A percentile compares a stretch with the other conserved stretches of the same genome.
Conservation (phyloP, 2,797 vertebrate species). For the Paguma larvata region DNA sequence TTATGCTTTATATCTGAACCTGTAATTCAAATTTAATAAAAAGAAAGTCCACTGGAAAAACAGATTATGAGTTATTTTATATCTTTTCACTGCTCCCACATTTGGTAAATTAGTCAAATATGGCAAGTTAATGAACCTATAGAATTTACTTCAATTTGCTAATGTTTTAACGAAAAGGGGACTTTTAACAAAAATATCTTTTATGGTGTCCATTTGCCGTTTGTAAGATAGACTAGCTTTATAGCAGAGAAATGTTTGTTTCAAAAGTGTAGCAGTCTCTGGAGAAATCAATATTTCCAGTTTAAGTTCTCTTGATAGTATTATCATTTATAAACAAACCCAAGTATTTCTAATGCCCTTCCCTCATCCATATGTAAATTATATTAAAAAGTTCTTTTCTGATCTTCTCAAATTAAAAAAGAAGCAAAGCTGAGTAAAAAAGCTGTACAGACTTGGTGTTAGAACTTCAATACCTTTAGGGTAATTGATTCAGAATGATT, state of each 20-base stretch:
- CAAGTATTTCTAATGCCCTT: constrained; percentile 33
- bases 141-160: constrained; percentile 34
- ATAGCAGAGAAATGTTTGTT: constrained; percentile 50
- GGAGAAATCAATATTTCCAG: constrained; percentile 46
- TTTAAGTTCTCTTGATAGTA: background rate
- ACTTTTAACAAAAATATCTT: constrained; percentile 40
- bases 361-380: background rate
- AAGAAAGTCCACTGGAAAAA: constrained; percentile 17
- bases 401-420: background rate
- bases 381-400: background rate
- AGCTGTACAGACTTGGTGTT: background rate
- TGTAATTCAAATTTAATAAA: no score
- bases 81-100: constrained; percentile 1
- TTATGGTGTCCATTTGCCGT: background rate
- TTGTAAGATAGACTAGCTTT: constrained; percentile 11
- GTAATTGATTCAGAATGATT: background rate
- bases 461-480: no score
- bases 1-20: background rate
- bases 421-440: background rate
- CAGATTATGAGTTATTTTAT: constrained; percentile 30
- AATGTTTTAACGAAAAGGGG: background rate
- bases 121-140: background rate
- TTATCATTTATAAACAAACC: constrained; percentile 14
- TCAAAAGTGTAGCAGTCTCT: constrained; percentile 41
- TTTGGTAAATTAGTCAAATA: constrained; percentile 40